Conservation (phyloP, 2,797 vertebrate species). For the Brachyrhaphis roseni region DNA sequence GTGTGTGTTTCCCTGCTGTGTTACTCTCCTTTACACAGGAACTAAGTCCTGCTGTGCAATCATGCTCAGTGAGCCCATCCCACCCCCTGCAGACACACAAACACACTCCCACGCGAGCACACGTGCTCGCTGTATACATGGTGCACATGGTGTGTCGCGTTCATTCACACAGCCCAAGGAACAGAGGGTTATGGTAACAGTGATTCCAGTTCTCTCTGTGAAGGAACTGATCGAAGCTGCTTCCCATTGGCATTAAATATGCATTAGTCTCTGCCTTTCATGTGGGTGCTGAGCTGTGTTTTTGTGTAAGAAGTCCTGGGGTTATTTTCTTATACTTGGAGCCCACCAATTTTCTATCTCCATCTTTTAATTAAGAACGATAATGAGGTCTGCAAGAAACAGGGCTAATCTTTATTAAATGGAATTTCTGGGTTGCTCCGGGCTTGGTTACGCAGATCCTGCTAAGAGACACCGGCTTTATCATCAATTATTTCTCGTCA, state of each 20-base stretch:
- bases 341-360: slow-evolving; percentile 75
- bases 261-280: slow-evolving; percentile 76
- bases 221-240: slow-evolving; percentile 73
- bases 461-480: slow-evolving; percentile 54
- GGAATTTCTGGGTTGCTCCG: slow-evolving; percentile 79
- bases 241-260: slow-evolving; percentile 79
- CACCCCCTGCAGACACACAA: slow-evolving; percentile 44
- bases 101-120: slow-evolving; percentile 33
- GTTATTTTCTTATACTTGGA: slow-evolving; percentile 77
- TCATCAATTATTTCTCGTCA: slow-evolving; percentile 71
- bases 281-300: slow-evolving; percentile 71
- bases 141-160: slow-evolving; percentile 16
- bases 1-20: slow-evolving; percentile 32
- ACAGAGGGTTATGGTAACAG: slow-evolving; percentile 52
- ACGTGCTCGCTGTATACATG: neutral
- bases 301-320: slow-evolving; percentile 67
- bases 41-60: slow-evolving; percentile 48
- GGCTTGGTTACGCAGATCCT: slow-evolving; percentile 71
- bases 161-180: slow-evolving; percentile 57
- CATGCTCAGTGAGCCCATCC: slow-evolving; percentile 48
- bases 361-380: slow-evolving; percentile 81
- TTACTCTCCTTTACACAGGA: slow-evolving; percentile 44
- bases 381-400: slow-evolving; percentile 77
- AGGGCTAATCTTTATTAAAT: slow-evolving; percentile 84
- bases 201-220: slow-evolving; percentile 53